Percentiles rank a stretch among this genome's conserved stretches.
Evolutionary conservation across 64 coral and sea anemone species (phyloP).

Genomic region (Porites australiensis): DNA sequence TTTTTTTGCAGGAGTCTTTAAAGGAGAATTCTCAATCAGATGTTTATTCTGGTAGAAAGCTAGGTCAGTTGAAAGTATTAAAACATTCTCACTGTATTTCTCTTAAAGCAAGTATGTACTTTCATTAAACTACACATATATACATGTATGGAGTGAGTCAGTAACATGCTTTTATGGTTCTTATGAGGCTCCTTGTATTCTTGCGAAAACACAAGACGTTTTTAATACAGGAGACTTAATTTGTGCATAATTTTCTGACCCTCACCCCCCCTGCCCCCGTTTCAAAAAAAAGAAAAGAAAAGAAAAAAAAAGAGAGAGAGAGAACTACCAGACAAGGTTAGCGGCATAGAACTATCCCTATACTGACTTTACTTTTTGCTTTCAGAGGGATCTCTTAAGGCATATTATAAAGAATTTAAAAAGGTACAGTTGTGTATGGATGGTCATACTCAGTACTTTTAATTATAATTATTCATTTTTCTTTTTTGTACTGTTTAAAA

Average conservation of each 20-base stretch:
- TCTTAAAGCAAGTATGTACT: too few relatives aligned
- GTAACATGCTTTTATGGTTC: too few relatives aligned
- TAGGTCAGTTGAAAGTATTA: not conserved
- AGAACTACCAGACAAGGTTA: too few relatives aligned
- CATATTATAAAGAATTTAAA: conserved; percentile 99
- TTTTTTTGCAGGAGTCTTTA: not conserved
- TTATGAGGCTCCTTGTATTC: too few relatives aligned
- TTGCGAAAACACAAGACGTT: too few relatives aligned
- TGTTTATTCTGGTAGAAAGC: not conserved
- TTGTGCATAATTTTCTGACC: too few relatives aligned
- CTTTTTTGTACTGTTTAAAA: not conserved
- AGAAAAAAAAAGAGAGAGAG: too few relatives aligned
- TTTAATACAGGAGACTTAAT: too few relatives aligned
- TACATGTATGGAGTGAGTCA: too few relatives aligned
- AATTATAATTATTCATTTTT: not conserved
- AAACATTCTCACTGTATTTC: not conserved
- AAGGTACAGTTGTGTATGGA: conserved; percentile 92
- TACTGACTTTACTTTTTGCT: not conserved
- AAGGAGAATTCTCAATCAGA: conserved; percentile 33
- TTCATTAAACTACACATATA: too few relatives aligned
- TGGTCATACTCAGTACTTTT: not conserved
- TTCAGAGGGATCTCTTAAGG: conserved; percentile 87
- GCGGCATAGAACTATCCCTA: not conserved
- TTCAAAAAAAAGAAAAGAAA: too few relatives aligned
- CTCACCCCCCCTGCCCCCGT: too few relatives aligned